Evolutionary conservation across 2,113 vertebrate genomes (phyloP), one percentile per base, ranked within the genome.

Genomic region (Cynocephalus volans): DNA sequence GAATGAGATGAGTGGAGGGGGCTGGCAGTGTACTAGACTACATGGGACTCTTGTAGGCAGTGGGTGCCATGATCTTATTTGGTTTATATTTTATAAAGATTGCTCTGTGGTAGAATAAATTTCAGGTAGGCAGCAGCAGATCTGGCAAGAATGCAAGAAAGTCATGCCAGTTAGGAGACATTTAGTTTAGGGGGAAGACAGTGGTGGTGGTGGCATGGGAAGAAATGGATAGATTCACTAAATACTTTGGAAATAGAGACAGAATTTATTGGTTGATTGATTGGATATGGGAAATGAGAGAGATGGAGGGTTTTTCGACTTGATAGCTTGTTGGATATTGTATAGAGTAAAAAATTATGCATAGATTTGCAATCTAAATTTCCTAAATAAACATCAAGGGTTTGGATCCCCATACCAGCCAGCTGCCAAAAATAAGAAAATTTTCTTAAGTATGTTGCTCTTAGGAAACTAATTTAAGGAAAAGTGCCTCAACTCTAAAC

Each of bases 181-280:
- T 15, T 23, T 62, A 50, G 31, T 50, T 18, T 21, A 26, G 41
- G 48, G 69, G 24, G 52, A 79, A 77, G 36, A 28, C 69, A 28
- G 33, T 86, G 12, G 33, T 77, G 3, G 54, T 79, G 64, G 13
- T 90, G 36, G 64, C 48, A 19, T 50, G 54, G 31, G 64, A 56
- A 88, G 45, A 89, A 77, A 58, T 86, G 45, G 15, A 45, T 65
- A 77, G 64, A 62, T 19, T 81, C 26, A 48, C 1, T 41, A 48
- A 70, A 85, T 62, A 60, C 26, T 95, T 90, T 94, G 92, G 87
- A 95, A 87, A 72, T 88, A 50, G 33, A 87, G 50, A 28, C 77
- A 83, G 60, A 24, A 75, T 75, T 83, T 85, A 80, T 36, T 89
- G 62, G 36, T 45, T 90, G 11, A 60, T 65, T 97, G 54, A 45